A percentile compares a stretch with the other conserved stretches of the same genome.
Evolutionary conservation across 2,113 vertebrate species (phyloP).

Genomic region (Phylloscopus trochilus): DNA sequence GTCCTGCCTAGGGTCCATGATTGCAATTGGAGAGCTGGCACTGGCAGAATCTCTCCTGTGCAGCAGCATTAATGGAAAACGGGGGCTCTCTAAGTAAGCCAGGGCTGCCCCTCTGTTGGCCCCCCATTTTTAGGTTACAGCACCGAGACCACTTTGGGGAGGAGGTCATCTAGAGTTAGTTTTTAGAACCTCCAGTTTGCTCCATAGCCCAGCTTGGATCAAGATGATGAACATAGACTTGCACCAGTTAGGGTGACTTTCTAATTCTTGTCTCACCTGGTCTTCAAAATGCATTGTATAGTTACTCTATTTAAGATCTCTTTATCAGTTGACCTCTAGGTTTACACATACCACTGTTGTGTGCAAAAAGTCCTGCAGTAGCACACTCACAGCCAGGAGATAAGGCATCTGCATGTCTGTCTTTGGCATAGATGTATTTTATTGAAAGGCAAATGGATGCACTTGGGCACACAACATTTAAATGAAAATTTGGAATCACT

Average conservation of each 20-base stretch:
- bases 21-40: rapidly evolving
- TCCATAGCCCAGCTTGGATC: neutral
- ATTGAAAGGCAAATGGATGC: neutral
- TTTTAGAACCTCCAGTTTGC: neutral
- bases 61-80: neutral
- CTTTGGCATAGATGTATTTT: neutral
- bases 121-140: neutral
- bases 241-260: neutral
- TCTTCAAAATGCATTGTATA: neutral
- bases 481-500: neutral
- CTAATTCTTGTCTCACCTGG: neutral
- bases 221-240: neutral
- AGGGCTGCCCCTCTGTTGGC: neutral
- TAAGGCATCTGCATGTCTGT: neutral
- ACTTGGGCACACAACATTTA: neutral
- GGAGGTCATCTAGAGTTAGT: neutral
- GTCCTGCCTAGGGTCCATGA: neutral
- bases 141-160: neutral
- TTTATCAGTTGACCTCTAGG: neutral
- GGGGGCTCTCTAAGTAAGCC: neutral
- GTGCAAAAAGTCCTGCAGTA: neutral
- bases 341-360: neutral
- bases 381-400: neutral
- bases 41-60: neutral
- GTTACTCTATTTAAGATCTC: neutral